Conservation (phyloP, 2,797 vertebrate species). For the Myotis vivesi region DNA sequence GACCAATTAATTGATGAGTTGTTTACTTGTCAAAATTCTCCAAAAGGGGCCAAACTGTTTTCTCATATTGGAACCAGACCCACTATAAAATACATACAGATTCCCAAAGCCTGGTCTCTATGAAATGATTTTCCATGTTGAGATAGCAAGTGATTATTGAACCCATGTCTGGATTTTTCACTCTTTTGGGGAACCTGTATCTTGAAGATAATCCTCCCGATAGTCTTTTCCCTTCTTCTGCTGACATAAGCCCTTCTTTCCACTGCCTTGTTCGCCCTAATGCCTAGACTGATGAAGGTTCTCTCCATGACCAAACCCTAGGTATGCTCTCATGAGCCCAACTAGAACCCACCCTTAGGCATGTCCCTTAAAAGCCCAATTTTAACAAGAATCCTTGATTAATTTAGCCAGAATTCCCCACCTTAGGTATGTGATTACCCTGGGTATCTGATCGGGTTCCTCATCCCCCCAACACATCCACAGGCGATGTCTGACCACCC, state of each 20-base stretch:
- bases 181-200: not conserved
- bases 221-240: not conserved
- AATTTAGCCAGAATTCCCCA: not conserved
- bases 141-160: not conserved
- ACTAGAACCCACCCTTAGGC: not conserved
- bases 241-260: not conserved
- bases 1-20: not conserved
- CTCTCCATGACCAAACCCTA: not conserved
- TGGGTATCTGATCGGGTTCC: not conserved
- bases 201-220: not conserved
- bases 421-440: not conserved
- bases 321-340: not conserved
- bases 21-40: conserved; percentile 2
- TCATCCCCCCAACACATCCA: not conserved
- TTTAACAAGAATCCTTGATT: not conserved
- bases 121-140: not conserved
- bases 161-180: not conserved
- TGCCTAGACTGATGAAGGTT: not conserved
- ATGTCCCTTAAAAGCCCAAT: not conserved
- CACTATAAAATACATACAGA: not conserved
- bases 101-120: not conserved
- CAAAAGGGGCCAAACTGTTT: not conserved
- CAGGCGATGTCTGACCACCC: not conserved
- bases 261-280: not conserved
- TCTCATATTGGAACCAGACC: not conserved